Evolutionary conservation across 1,140 invertebrate species (phyloP), one percentile per base, ranked within the genome.

Genomic region (Dryas iulia): DNA sequence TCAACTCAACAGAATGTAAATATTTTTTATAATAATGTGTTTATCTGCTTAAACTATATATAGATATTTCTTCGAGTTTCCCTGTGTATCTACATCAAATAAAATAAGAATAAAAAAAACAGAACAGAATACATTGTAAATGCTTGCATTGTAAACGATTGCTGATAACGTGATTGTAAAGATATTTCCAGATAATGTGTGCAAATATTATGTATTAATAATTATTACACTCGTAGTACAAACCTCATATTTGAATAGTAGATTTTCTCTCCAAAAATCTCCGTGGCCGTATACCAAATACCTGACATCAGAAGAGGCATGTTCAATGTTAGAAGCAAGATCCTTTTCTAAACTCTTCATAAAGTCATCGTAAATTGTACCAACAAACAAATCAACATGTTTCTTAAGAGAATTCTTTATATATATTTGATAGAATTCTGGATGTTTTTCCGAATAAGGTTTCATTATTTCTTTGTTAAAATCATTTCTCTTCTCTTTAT

Each of bases 231-330:
- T 39, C 3, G 10, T 39, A 28, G 21, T 52, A 63, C 63, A 67
- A 54, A 79, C 74, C 52, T 72, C 10, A 39, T 77, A 79, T 59
- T 73, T 71, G 31, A 71, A 79, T 6, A 79, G 8, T 11, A 79
- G 71, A 61, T 79, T 79, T 73, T 75, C 74, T 57, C 72, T 73
- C 73, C 71, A 79, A 33, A 68, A 67, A 61, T 76, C 78, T 21
- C 76, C 76, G 59, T 80, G 78, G 7, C 71, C 77, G 33, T 74
- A 77, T 7, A 77, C 52, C 24, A 78, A 53, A 59, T 59, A 66
- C 30, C 58, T 72, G 21, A 52, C 66, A 18, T 73, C 58, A 1
- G 57, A 59, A 11, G 56, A 30, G 12, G 33, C 12, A 2, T 11
- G 26, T 52, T n/a, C 4, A 39, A 66, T 31, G 26, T 47, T 28